These are phyloP conservation scores for Amaurobius ferox DNA, from an alignment of 2,888 invertebrate species.

Conservation along the genomic window DNA sequence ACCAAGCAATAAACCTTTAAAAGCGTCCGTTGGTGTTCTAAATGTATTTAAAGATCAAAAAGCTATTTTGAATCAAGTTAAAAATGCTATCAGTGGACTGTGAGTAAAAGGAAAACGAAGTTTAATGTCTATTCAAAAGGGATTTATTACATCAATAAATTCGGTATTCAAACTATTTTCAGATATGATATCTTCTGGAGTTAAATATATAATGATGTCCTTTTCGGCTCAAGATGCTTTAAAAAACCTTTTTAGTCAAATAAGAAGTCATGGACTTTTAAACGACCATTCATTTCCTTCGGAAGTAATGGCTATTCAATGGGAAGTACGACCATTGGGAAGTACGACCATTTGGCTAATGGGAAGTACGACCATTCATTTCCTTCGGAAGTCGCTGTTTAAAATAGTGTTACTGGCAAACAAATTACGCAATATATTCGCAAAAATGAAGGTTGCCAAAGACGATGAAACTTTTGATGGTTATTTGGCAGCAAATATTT, in stretches of 20 bases:
- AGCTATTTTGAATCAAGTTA: not conserved
- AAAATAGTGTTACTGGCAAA: not conserved
- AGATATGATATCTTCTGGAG: not conserved
- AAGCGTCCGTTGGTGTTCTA: not conserved
- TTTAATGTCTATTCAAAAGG: not conserved
- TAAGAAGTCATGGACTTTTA: not conserved
- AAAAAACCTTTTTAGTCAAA: not conserved
- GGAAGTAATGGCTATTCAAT: not conserved
- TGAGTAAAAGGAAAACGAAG: not conserved
- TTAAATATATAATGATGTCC: not conserved
- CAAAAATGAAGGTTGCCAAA: not conserved
- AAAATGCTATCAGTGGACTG: not conserved
- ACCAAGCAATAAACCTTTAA: not conserved
- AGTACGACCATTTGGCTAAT: too few relatives aligned
- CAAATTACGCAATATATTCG: not conserved
- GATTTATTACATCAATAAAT: not conserved
- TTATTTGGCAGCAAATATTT: not conserved
- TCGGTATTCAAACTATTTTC: not conserved
- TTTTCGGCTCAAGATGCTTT: not conserved
- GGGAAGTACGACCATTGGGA: too few relatives aligned
- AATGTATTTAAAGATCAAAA: not conserved
- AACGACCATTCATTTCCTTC: not conserved
- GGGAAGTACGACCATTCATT: too few relatives aligned
- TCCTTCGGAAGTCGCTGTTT: too few relatives aligned
- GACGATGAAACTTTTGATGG: not conserved